Conservation (phyloP, 2,113 vertebrate species). For the Burhinus bistriatus region DNA sequence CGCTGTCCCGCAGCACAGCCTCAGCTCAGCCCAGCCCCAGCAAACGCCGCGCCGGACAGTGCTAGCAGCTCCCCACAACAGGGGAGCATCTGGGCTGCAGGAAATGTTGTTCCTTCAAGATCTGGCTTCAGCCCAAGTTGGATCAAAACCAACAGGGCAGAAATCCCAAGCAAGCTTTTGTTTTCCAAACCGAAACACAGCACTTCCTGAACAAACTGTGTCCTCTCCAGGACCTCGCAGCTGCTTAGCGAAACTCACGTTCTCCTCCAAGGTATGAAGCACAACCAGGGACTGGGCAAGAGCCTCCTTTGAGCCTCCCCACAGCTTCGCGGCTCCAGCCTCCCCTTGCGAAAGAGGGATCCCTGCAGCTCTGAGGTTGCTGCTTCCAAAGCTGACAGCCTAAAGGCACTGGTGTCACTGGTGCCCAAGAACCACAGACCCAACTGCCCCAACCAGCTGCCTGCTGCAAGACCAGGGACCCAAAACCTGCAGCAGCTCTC, state of each 20-base stretch:
- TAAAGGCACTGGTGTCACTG: neutral
- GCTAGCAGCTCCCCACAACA: neutral
- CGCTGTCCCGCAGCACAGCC: too few relatives aligned
- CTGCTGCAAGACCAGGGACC: neutral
- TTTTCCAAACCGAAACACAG: neutral
- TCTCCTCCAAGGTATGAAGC: neutral
- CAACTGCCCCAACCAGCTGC: rapidly evolving
- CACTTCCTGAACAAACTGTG: neutral
- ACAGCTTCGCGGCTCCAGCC: neutral
- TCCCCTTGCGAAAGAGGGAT: neutral
- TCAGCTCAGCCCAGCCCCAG: too few relatives aligned
- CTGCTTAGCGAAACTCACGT: neutral
- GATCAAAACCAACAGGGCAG: neutral
- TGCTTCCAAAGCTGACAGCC: neutral
- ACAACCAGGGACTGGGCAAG: neutral
- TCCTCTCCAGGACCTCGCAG: neutral
- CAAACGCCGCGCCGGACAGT: rapidly evolving
- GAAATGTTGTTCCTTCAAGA: neutral
- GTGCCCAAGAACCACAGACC: neutral
- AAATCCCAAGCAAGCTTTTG: neutral
- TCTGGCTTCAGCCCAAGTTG: neutral
- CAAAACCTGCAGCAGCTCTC: rapidly evolving
- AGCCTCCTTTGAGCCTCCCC: neutral
- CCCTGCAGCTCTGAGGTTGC: neutral
- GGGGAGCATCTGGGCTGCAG: neutral